Evolutionary conservation across 2,797 vertebrate genomes (phyloP).

Genomic region (Pseudotriccus pelzelni): DNA sequence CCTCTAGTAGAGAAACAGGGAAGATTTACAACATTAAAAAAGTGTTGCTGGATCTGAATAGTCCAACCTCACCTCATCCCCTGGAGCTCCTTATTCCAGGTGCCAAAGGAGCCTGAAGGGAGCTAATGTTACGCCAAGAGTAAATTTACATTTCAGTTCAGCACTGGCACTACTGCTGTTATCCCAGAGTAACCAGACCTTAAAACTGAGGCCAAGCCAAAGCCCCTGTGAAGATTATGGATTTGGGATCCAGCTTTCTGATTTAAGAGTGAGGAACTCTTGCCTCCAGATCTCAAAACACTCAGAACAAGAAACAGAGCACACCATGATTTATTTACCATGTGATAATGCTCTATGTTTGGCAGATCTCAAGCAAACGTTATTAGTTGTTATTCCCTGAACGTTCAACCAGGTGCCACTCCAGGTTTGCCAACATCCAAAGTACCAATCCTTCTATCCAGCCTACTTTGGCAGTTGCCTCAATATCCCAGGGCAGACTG

Average conservation of each 20-base stretch:
- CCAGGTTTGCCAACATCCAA: neutral
- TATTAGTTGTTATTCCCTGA: neutral
- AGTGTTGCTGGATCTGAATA: neutral
- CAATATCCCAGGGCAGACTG: neutral
- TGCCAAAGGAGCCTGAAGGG: neutral
- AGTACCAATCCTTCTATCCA: neutral
- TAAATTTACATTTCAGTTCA: neutral
- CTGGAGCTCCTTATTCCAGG: neutral
- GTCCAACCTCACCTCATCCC: neutral
- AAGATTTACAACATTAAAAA: neutral
- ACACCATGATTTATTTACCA: neutral
- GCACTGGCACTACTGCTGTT: neutral
- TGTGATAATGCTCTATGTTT: neutral
- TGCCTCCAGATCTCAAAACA: neutral
- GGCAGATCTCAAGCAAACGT: neutral
- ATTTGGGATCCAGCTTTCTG: neutral
- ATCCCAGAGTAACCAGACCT: neutral
- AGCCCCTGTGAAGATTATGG: neutral
- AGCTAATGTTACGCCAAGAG: neutral
- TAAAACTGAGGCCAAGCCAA: neutral
- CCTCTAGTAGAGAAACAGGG: neutral
- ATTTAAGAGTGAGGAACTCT: neutral
- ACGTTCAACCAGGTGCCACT: neutral
- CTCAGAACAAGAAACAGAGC: neutral
- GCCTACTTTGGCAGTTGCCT: neutral